Base-by-base conservation (phyloP, 2,888 invertebrate species). In the Phania funesta region DNA sequence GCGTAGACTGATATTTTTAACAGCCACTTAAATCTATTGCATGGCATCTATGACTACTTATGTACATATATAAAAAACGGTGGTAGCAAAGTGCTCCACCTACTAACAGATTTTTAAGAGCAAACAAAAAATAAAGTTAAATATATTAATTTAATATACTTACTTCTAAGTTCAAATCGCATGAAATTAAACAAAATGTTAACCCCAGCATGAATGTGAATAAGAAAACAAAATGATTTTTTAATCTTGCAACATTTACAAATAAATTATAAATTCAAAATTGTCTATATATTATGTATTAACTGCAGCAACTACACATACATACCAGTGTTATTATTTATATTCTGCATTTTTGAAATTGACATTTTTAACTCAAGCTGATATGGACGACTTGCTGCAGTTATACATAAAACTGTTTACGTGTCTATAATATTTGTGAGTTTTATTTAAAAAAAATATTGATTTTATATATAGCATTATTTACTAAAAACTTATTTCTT, bases 171-270 rank as follows among this genome's bases (percentile, higher is more conserved):
- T 48, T 24, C 3, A 54, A 29, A 52, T 18, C 44, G 73, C 73
- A 74, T 74, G 73, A 64, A 16, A 44, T 22, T 22, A 50, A 62
- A 24, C 22, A 22, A 48, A 38, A 4, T 50, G 13, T 71, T 50
- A 50, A 60, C 6, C 38, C 35, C 44, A 64, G 73, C 73, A 74
- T 62, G 73, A 74, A 29, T 44, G 32, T 74, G 8, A 16, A 62
- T 9, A 29, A 24, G 26, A 7, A 32, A 68, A 54, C 26, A 38
- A 13, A 13, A n/a, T 26, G 3, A 5, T 5, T 26, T 26, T 26
- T 26, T 5, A 26, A 26, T 26, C 26, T 26, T 26, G 26, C 26
- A 26, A 26, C 6, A 26, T 26, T 26, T 26, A 26, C 3, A 26
- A 32, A 9, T 32, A 8, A 11, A 11, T 2, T 11, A 32, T 8